Evolutionary conservation across 2,797 vertebrate species (phyloP), one percentile per base, ranked within the genome.

Genomic region (Ciconia nigra): DNA sequence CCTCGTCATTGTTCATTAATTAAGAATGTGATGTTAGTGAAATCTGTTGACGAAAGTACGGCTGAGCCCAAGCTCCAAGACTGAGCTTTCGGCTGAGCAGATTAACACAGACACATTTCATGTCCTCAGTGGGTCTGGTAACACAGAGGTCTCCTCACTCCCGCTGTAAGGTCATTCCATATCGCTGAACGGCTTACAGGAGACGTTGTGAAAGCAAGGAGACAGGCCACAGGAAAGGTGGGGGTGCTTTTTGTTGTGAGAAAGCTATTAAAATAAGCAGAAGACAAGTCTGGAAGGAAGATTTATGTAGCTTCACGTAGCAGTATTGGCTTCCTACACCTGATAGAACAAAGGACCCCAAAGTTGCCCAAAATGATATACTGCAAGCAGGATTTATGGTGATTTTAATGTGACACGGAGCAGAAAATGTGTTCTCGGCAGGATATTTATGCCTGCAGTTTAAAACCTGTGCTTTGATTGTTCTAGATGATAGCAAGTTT

Each of bases 401-500:
- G 86, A 91, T 93, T 95, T 97, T 92, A 93, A 92, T 90, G 90
- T 85, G 89, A 83, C 81, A 15, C 0, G 6, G 90, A 93, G 69
- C 94, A 96, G 91, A 94, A 95, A 96, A 91, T 85, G 65, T 94
- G 77, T 93, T 95, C 69, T 21, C 15, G 3, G 66, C 66, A 76
- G 77, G 86, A 69, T 95, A 87, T 94, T 95, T 94, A 89, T 91
- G 83, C 46, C 63, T 33, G 73, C 96, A 95, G 83, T 93, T 93
- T 85, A 76, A 93, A 78, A 89, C 82, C 74, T 72, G 86, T 55
- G 74, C 80, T 96, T 94, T 97, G 97, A 79, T 96, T 39, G 83
- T 97, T 91, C 65, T 97, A 99, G 99, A 99, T 28, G 99, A 99
- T 91, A 98, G 98, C 95, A 99, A 99, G 87, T 99, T 99, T 97